Base-by-base conservation (phyloP, 2,888 invertebrate genomes). In the Watsonalla binaria region DNA sequence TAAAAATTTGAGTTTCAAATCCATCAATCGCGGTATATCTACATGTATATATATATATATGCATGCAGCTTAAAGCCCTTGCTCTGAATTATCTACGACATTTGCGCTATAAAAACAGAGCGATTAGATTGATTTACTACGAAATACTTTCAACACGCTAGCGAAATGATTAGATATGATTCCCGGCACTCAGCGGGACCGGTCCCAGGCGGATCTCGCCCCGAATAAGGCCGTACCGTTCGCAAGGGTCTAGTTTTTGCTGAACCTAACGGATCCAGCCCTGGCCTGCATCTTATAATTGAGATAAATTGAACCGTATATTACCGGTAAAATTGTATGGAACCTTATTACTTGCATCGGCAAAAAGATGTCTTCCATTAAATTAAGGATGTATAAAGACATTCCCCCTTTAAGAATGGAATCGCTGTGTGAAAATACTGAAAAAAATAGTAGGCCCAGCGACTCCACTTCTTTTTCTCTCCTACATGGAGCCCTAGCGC, bases 181-280 rank as follows among this genome's bases (percentile, higher is more conserved):
- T 49, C 49, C 11, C 6, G 15, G 49, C 14, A 49, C 24, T 24
- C 24, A 24, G 24, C 0, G 37, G 37, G 49, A 14, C 49, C 39
- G 39, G 15, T 49, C 49, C 6, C 13, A 6, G 11, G 37, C 51
- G 57, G 55, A 59, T 56, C 51, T 55, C 56, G 57, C 34, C 39
- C 70, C 68, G 53, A 67, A 70, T 71, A 74, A 63, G 70, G 76
- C 59, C 45, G 57, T 75, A 74, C 78, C 74, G 74, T 76, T 72
- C 58, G 47, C 47, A 60, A 60, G 62, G 61, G 60, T 62, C 66
- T 51, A 63, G 65, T 75, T 78, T 75, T 70, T 78, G 60, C 67
- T 47, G 48, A 56, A 14, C 34, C 54, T 78, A 80, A 80, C 80
- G 74, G 79, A 60, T 52, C 37, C 50, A 35, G 6, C 13, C 49